Percentiles rank a stretch among this genome's conserved stretches.
Conservation (phyloP, 2,888 invertebrate species). For the Iphiclides podalirius region DNA sequence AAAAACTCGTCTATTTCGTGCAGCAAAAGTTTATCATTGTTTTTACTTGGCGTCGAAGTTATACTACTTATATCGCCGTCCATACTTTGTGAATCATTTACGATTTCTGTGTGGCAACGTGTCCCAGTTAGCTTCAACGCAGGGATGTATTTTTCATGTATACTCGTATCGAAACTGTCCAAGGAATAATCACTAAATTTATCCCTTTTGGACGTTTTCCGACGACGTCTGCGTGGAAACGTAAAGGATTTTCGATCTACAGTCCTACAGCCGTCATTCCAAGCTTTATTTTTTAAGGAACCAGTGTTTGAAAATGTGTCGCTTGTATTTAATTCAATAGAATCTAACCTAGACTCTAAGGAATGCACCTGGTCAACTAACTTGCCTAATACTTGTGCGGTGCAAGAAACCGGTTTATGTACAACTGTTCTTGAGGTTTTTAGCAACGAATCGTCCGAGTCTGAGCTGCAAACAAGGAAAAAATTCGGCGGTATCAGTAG, state of each 20-base stretch:
- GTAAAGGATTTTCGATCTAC: constrained; percentile 62
- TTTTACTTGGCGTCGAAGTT: constrained; percentile 68
- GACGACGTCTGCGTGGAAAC: constrained; percentile 62
- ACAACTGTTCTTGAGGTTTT: constrained; percentile 71
- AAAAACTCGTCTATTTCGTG: constrained; percentile 75
- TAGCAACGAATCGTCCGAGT: constrained; percentile 72
- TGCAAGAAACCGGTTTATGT: constrained; percentile 65
- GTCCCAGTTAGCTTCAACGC: constrained; percentile 37
- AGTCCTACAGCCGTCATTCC: constrained; percentile 52
- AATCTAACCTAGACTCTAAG: constrained; percentile 77
- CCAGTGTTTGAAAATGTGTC: constrained; percentile 47
- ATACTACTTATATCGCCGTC: constrained; percentile 73
- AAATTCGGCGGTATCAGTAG: constrained; percentile 89
- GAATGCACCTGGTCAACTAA: constrained; percentile 83
- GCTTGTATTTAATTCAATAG: constrained; percentile 54
- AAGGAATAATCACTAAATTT: constrained; percentile 49
- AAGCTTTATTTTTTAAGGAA: constrained; percentile 41
- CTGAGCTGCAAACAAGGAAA: constrained; percentile 82
- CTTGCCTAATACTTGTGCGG: constrained; percentile 72
- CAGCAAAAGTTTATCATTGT: constrained; percentile 64
- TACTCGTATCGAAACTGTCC: constrained; percentile 54
- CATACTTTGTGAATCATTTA: constrained; percentile 62
- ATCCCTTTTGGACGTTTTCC: constrained; percentile 44
- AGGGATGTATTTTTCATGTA: constrained; percentile 37
- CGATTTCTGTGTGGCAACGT: constrained; percentile 26